Percentiles rank a stretch among this genome's conserved stretches.
These are phyloP conservation scores for Ichneumoninae sp. DNA, from an alignment of 2,888 invertebrate genomes.

Conservation along the genomic window DNA sequence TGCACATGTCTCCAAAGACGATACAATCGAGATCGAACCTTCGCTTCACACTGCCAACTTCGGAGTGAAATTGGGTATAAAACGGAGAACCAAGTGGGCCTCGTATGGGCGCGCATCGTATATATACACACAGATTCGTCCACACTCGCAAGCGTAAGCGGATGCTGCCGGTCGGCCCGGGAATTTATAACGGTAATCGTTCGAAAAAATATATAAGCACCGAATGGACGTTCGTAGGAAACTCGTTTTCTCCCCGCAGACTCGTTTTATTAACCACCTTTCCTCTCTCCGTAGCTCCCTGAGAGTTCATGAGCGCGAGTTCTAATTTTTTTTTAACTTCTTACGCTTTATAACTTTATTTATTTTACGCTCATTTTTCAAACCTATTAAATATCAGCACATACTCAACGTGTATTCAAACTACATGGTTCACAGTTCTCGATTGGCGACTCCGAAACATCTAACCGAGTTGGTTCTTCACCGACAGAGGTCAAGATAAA, in stretches of 20 bases:
- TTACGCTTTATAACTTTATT: neutral
- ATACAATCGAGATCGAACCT: neutral
- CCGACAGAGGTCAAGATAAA: too few species aligned
- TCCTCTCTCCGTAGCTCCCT: neutral
- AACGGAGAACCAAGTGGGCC: neutral
- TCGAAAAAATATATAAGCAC: neutral
- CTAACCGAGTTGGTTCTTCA: too few species aligned
- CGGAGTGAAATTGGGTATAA: constrained; percentile 1
- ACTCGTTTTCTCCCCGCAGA: neutral
- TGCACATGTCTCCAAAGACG: neutral
- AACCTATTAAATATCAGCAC: neutral
- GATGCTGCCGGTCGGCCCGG: neutral
- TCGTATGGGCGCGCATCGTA: neutral
- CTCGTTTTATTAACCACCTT: neutral
- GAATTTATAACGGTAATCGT: neutral
- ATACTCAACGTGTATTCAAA: neutral
- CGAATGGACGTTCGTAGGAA: neutral
- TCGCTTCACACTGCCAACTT: neutral
- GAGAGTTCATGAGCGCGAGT: neutral
- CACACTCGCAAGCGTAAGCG: neutral
- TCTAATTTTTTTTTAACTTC: neutral
- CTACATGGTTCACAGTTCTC: neutral
- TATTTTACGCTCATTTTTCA: neutral
- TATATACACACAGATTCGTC: neutral
- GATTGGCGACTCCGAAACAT: neutral